A percentile compares a stretch with the other conserved stretches of the same genome.
Evolutionary conservation across 2,113 vertebrate genomes (phyloP).

Genomic region (Nothobranchius kuhntae): DNA sequence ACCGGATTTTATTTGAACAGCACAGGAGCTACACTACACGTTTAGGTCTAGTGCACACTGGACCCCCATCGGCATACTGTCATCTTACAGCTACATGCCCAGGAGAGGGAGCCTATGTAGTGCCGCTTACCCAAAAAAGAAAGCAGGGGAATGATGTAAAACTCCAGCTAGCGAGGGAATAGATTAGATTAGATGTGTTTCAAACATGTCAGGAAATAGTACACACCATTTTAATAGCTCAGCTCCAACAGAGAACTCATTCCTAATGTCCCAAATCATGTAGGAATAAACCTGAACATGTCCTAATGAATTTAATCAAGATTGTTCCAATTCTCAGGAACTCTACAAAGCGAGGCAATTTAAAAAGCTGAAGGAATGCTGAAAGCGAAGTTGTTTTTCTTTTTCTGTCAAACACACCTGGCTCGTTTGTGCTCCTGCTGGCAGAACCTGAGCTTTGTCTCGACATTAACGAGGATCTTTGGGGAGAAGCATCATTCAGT

Average conservation of each 20-base stretch:
- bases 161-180: neutral
- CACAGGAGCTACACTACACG: neutral
- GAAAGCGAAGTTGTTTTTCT: too few relatives aligned
- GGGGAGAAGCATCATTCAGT: neutral
- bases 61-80: neutral
- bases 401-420: neutral
- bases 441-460: neutral
- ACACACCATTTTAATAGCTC: neutral
- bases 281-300: neutral
- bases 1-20: neutral
- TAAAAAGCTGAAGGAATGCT: neutral
- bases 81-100: neutral
- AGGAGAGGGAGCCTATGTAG: neutral
- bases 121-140: neutral
- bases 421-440: neutral
- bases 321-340: neutral
- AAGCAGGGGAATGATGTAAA: slow-evolving; percentile 1
- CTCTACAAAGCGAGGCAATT: neutral
- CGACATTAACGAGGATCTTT: neutral
- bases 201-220: neutral
- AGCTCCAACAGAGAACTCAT: neutral
- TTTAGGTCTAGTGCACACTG: neutral
- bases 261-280: neutral
- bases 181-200: slow-evolving; percentile 2
- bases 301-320: too few relatives aligned